Base-by-base conservation (phyloP, 2,888 invertebrate species). In the Sisyra terminalis region DNA sequence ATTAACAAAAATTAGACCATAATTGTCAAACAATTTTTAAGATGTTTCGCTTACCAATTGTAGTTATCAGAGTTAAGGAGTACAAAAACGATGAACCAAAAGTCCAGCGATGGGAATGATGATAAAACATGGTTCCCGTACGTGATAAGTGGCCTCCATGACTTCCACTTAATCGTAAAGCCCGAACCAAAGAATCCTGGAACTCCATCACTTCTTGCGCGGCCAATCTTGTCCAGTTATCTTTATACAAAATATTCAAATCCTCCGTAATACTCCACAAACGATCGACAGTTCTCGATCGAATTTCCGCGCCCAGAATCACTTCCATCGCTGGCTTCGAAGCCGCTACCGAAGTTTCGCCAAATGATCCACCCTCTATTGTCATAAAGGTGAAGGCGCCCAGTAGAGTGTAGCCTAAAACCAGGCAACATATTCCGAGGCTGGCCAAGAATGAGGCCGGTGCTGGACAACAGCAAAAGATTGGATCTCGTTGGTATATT, bases 1-100 rank as follows among this genome's bases (percentile, higher is more conserved):
- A 48, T 46, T 49, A 50, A 51, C 34, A 39, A 45, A 47, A 31
- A 44, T 16, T 29, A n/a, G n/a, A n/a, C n/a, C n/a, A n/a, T n/a
- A n/a, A n/a, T n/a, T n/a, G n/a, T n/a, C n/a, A n/a, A 7, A 24
- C 24, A 24, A 24, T 5, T 3, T 24, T 24, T 24, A 41, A 38
- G 18, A 9, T 32, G 8, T 42, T 40, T n/a, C n/a, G 32, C 80
- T 78, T 63, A 92, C 92, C 92, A 53, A 92, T 92, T 31, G 92
- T 93, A 7, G 92, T 92, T 57, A 93, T 92, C 50, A 94, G 76
- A 13, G 93, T 92, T 51, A 93, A 70, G 17, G 90, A 90, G 60
- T 93, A 94, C 40, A 94, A 71, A 58, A 93, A 86, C 51, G 90
- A 88, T 50, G 87, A 85, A 49, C 89, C 83, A 61, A 92, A 89